Conservation (phyloP, 2,113 vertebrate species). For the pig (Sus scrofa) region DNA sequence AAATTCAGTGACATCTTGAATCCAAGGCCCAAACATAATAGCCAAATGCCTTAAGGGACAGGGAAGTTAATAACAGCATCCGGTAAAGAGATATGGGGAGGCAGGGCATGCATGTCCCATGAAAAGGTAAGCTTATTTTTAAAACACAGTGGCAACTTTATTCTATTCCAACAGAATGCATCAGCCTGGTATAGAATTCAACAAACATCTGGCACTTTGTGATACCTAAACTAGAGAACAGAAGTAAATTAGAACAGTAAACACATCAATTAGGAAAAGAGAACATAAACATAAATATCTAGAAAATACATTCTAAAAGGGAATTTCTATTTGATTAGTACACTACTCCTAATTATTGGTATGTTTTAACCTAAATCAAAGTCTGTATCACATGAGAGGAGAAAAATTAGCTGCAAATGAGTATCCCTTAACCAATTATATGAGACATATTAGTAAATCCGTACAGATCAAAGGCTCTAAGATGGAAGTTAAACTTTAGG, state of each 20-base stretch:
- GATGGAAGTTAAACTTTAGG: neutral
- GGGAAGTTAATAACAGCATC: neutral
- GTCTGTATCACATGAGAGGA: neutral
- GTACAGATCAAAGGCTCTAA: neutral
- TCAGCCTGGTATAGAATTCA: neutral
- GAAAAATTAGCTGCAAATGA: neutral
- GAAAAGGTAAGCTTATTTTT: neutral
- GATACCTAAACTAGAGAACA: neutral
- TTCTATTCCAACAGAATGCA: neutral
- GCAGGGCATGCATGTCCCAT: neutral
- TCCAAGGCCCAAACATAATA: conserved; percentile 18
- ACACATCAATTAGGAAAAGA: conserved; percentile 17
- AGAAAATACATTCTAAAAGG: conserved; percentile 6
- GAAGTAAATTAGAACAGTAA: conserved; percentile 20
- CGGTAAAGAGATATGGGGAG: neutral
- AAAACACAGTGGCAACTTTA: neutral
- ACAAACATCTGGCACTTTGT: neutral
- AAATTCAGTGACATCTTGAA: neutral
- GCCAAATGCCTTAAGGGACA: conserved; percentile 25
- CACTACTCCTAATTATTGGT: neutral
- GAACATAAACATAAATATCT: neutral
- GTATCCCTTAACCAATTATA: neutral
- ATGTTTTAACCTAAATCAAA: conserved; percentile 28
- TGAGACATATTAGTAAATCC: neutral
- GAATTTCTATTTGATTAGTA: conserved; percentile 3